Conservation (phyloP, 2,113 vertebrate species). For the Aegithalos caudatus region DNA sequence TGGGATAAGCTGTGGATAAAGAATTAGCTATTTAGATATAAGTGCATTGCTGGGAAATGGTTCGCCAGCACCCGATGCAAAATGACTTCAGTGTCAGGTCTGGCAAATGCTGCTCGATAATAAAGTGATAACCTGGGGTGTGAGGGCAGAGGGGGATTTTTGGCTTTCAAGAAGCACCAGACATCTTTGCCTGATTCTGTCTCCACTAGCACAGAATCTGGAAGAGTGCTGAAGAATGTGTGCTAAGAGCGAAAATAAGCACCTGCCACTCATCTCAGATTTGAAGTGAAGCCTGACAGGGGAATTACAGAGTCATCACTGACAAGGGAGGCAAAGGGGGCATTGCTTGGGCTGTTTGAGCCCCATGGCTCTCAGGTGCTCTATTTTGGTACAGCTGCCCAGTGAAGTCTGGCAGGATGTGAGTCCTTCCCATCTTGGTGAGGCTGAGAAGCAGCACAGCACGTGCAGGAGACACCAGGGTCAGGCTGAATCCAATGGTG, state of each 20-base stretch:
- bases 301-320: neutral
- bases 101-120: neutral
- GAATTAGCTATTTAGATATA: constrained; percentile 11
- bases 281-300: neutral
- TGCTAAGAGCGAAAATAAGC: neutral
- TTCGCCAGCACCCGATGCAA: neutral
- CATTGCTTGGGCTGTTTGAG: neutral
- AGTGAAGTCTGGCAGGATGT: neutral
- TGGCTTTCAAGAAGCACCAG: neutral
- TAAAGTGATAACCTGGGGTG: neutral
- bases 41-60: neutral
- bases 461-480: neutral
- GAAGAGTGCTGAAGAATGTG: neutral
- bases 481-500: rapidly evolving
- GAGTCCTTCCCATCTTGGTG: rapidly evolving
- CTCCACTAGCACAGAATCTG: neutral
- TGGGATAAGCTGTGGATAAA: constrained; percentile 26
- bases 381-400: neutral
- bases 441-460: neutral
- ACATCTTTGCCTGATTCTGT: neutral
- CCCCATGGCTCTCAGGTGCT: neutral
- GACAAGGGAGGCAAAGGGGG: neutral
- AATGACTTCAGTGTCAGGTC: constrained; percentile 11
- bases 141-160: neutral
- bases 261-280: neutral